A percentile compares a stretch with the other conserved stretches of the same genome.
Evolutionary conservation across 2,888 invertebrate species (phyloP).

Genomic region (Dolichopus griseipennis): DNA sequence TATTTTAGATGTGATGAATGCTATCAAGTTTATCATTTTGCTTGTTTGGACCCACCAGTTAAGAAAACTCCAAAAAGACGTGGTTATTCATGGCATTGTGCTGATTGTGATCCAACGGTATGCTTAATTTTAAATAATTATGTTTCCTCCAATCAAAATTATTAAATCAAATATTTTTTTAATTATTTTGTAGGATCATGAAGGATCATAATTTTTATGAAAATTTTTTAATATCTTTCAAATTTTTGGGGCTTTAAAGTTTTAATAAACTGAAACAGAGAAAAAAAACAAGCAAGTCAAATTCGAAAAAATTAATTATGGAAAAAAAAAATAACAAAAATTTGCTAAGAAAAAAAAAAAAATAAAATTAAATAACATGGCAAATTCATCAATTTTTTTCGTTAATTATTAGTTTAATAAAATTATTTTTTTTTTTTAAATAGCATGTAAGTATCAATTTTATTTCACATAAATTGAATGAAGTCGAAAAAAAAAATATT

Average conservation of each 20-base stretch:
- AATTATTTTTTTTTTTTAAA: neutral
- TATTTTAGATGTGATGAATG: constrained; percentile 79
- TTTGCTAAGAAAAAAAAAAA: no score
- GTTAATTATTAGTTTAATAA: neutral
- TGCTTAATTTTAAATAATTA: constrained; percentile 34
- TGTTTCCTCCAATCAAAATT: no score
- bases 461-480: neutral
- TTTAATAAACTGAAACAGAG: no score
- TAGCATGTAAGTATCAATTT: neutral
- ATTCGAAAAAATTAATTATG: neutral
- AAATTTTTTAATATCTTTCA: no score
- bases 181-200: neutral
- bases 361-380: no score
- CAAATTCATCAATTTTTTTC: no score
- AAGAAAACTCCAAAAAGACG: constrained; percentile 89
- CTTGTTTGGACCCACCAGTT: constrained; percentile 85
- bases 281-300: neutral
- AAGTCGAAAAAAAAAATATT: neutral
- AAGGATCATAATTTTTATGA: neutral
- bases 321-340: no score
- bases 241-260: no score
- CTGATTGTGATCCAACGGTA: constrained; percentile 88
- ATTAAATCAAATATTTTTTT: no score
- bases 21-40: constrained; percentile 81
- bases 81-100: constrained; percentile 93